Evolutionary conservation across 2,797 vertebrate genomes (phyloP), one percentile per base, ranked within the genome.

Genomic region (Anolis apletophallus): DNA sequence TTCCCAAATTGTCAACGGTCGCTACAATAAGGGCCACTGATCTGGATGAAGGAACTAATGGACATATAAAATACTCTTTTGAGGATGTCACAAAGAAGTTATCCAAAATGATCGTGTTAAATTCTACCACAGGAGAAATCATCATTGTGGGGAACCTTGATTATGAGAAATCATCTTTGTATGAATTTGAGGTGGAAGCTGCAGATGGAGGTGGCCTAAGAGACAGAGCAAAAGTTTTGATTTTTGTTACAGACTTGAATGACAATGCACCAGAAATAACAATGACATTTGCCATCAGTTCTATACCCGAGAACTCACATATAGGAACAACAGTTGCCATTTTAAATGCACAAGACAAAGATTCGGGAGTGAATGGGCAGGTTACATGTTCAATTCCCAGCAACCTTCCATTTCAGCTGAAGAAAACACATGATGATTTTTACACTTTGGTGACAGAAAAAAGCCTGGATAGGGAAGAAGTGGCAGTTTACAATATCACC

Each of bases 101-200:
- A 46, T 81, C 80, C 6, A 46, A 81, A 52, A 69, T 54, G 52
- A 54, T 81, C 13, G 6, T 34, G 29, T 69, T 81, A 67, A 81
- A 81, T 67, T 81, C 64, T 9, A 81, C 80, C 13, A 54, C 64
- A 14, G 80, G 80, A 21, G 80, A 81, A 81, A 81, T 81, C 32
- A 81, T 81, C 4, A 46, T 81, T 69, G 17, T 69, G 19, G 64
- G 80, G n/a, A 81, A 16, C 29, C n/a, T 69, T 69, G 80, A 81
- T 21, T 81, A 52, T 26, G 80, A 81, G 68, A 52, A 46, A 69
- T 81, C 80, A 8, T 69, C 80, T 11, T 59, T 23, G 4, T 79
- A 79, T 79, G 76, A 79, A 79, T 79, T 79, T 40, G 55, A 59
- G 5, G 76, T 79, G 54, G 36, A 73, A 73, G 72, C 72, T 40